These are phyloP conservation scores for Ctenoplectra terminalis DNA, from an alignment of 1,140 invertebrate species.

Conservation along the genomic window DNA sequence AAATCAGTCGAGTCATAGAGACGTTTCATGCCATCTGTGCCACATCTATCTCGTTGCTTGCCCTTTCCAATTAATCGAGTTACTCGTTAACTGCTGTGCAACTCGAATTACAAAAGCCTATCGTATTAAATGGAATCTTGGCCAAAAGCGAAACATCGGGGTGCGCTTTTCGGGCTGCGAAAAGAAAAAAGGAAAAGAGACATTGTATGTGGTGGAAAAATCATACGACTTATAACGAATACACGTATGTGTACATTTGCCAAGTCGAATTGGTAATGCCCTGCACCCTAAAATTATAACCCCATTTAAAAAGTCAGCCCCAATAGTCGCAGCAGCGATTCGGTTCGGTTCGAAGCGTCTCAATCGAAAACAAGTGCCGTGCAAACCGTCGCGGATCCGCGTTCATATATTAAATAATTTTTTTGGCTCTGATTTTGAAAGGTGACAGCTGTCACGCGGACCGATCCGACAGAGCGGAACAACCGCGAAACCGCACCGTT, in stretches of 20 bases:
- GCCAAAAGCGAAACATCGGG: not conserved
- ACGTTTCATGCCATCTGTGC: conserved; percentile 53
- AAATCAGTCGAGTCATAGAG: conserved; percentile 38
- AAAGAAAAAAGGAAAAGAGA: not conserved
- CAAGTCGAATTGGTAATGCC: conserved; percentile 43
- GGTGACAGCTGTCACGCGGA: conserved; percentile 78
- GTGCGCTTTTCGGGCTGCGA: not conserved
- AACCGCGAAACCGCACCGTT: conserved; percentile 35
- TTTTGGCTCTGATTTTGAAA: conserved; percentile 78
- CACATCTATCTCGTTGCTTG: not conserved
- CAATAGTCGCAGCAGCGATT: conserved; percentile 78
- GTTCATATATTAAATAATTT: conserved; percentile 68
- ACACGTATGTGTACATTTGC: conserved; percentile 23
- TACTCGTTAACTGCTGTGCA: conserved; percentile 52
- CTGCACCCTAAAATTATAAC: conserved; percentile 70
- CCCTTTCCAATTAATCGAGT: conserved; percentile 43
- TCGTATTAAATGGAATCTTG: not conserved
- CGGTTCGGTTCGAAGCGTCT: conserved; percentile 68
- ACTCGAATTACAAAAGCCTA: conserved; percentile 47
- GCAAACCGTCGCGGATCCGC: conserved; percentile 51
- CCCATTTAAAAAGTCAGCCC: conserved; percentile 74
- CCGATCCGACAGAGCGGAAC: conserved; percentile 77
- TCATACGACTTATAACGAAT: conserved; percentile 50
- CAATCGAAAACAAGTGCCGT: conserved; percentile 75
- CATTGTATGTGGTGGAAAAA: not conserved